Conservation (phyloP, 2,888 invertebrate genomes). For the Meta bourneti region DNA sequence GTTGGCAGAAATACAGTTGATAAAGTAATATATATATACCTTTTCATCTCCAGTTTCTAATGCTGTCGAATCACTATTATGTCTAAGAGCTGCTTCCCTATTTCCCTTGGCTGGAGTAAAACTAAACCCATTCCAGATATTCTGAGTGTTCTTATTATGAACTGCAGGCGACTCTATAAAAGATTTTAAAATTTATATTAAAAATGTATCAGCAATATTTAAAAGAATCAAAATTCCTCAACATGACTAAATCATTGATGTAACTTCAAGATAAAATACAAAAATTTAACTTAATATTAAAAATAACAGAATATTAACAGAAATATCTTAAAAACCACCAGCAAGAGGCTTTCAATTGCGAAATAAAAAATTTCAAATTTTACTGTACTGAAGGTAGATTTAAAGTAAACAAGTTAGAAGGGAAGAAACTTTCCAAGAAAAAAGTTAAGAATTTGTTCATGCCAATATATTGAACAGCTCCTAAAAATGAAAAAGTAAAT, state of each 20-base stretch:
- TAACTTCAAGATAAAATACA: not conserved
- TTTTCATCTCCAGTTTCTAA: constrained; percentile 36
- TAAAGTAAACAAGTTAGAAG: too few species aligned
- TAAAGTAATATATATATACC: constrained; percentile 23
- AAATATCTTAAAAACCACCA: not conserved
- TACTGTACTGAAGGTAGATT: too few species aligned
- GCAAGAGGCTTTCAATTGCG: too few species aligned
- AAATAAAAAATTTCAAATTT: too few species aligned
- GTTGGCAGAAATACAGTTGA: not conserved
- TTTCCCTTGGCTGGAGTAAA: constrained; percentile 57
- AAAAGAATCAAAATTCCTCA: too few species aligned
- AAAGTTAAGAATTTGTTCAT: too few species aligned
- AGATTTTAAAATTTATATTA: not conserved
- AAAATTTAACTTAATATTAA: not conserved
- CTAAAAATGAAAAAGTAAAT: too few species aligned
- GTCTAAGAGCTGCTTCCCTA: constrained; percentile 32
- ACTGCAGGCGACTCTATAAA: constrained; percentile 34
- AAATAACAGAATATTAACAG: not conserved
- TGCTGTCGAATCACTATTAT: constrained; percentile 21
- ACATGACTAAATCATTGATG: too few species aligned
- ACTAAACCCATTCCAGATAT: constrained; percentile 42
- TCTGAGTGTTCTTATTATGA: not conserved
- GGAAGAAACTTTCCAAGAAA: too few species aligned
- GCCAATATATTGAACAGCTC: too few species aligned
- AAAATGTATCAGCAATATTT: not conserved